Evolutionary conservation across 2,797 vertebrate species (phyloP), one percentile per base, ranked within the genome.

Genomic region (Parauchenoglanis ngamensis): DNA sequence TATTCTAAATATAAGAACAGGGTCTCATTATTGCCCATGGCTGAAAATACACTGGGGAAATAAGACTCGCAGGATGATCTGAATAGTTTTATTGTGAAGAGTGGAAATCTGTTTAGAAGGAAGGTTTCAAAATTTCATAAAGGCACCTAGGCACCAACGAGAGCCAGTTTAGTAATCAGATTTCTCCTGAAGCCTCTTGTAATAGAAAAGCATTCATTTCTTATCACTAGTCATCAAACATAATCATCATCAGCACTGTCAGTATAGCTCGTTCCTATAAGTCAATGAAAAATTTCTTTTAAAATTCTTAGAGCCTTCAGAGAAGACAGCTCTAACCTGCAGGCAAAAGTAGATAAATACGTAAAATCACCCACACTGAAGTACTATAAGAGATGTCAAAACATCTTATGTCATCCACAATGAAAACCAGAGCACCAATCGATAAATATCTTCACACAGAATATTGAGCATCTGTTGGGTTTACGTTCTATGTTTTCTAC

Each of bases 1-100:
- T 91, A 80, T 85, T 90, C 90, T 91, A 91, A 90, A 91, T 90
- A 91, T 91, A 91, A 91, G 85, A 85, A 78, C 84, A 82, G 78
- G 59, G 83, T 59, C 75, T 90, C 87, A 88, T 89, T 89, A 91
- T 85, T 89, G 83, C 85, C 25, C 77, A 73, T 65, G 88, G 86
- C 84, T 85, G 77, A 84, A 90, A 87, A 75, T 88, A 25, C 90
- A 86, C 76, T 10, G 49, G 89, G 90, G 89, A 89, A 87, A 88
- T 91, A 85, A 88, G n/a, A 70, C 76, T 68, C 40, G 21, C 57
- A 87, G 79, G 73, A 77, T 81, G 83, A 85, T 85, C 89, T 77
- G 85, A 89, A 90, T 76, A 83, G 61, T 76, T 61, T 78, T 76
- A 35, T 65, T 83, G 7, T n/a, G 40, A 76, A 52, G 25, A n/a